Conservation (phyloP, 2,113 vertebrate genomes). For the Carlito syrichta region DNA sequence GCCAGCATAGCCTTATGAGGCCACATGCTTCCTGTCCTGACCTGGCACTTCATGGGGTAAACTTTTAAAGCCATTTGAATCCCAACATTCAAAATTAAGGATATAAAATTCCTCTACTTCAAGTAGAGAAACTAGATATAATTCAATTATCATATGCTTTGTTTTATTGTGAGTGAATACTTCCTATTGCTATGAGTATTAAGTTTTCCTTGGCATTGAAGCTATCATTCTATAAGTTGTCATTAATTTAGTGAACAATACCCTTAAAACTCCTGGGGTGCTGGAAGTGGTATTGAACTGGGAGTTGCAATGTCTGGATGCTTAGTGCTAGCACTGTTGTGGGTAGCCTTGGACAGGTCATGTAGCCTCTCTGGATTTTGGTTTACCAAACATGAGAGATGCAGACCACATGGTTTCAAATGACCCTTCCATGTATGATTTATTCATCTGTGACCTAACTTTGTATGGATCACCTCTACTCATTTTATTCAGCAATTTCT, state of each 20-base stretch:
- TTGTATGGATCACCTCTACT: neutral
- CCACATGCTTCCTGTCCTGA: neutral
- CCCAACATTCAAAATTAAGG: neutral
- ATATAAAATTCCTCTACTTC: neutral
- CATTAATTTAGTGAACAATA: neutral
- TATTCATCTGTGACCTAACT: neutral
- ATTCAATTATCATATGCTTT: neutral
- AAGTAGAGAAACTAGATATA: neutral
- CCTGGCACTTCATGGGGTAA: neutral
- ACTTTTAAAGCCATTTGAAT: neutral
- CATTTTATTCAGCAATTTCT: neutral
- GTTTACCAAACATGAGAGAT: neutral
- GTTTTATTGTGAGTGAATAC: neutral
- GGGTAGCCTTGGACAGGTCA: neutral
- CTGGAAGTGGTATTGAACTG: neutral
- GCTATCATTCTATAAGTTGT: neutral
- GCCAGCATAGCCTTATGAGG: neutral
- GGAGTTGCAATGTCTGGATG: neutral
- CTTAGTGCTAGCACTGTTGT: rapidly evolving
- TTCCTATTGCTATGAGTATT: neutral
- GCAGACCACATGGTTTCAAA: neutral
- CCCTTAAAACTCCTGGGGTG: neutral
- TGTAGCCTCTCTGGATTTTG: neutral
- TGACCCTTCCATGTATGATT: neutral
- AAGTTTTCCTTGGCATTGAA: neutral